phyloP scores from a whole-genome alignment of 2,797 vertebrate species.

The Lates japonicus region DNA sequence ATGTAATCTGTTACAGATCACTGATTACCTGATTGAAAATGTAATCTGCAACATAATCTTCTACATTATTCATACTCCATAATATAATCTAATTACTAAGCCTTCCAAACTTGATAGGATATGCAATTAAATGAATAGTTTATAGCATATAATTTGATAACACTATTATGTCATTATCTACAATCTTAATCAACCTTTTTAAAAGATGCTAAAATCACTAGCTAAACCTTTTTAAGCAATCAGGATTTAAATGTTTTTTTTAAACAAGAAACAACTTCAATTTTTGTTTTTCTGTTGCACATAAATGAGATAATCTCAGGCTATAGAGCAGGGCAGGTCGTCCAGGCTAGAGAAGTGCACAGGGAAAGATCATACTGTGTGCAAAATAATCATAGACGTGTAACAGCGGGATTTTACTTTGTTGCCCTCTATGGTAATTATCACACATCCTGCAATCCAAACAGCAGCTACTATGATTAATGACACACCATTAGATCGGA shows the following conservation, averaged over 20 bases:
- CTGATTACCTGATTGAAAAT: conserved; percentile 80
- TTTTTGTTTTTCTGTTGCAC: conserved; percentile 18
- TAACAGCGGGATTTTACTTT: conserved; percentile 32
- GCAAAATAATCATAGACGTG: conserved; percentile 26
- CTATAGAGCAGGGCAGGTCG: conserved; percentile 27
- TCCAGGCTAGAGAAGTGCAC: conserved; percentile 12
- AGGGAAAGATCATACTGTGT: conserved; percentile 22
- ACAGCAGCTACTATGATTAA: conserved; percentile 52
- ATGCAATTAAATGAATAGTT: conserved; percentile 64
- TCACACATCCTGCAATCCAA: conserved; percentile 40
- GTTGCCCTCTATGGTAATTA: conserved; percentile 38
- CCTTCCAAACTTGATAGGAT: conserved; percentile 61
- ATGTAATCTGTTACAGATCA: conserved; percentile 79
- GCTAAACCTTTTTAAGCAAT: conserved; percentile 10
- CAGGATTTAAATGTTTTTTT: background rate
- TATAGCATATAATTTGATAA: conserved; percentile 65
- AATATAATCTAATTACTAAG: conserved; percentile 72
- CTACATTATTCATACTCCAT: conserved; percentile 71
- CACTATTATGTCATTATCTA: conserved; percentile 58
- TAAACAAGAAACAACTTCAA: background rate
- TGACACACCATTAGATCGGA: conserved; percentile 50
- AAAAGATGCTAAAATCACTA: conserved; percentile 3
- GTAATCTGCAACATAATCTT: conserved; percentile 77
- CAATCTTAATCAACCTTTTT: conserved; percentile 50
- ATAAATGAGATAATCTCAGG: conserved; percentile 33